Evolutionary conservation across 2,797 vertebrate genomes (phyloP).

Genomic region (Falco columbarius): DNA sequence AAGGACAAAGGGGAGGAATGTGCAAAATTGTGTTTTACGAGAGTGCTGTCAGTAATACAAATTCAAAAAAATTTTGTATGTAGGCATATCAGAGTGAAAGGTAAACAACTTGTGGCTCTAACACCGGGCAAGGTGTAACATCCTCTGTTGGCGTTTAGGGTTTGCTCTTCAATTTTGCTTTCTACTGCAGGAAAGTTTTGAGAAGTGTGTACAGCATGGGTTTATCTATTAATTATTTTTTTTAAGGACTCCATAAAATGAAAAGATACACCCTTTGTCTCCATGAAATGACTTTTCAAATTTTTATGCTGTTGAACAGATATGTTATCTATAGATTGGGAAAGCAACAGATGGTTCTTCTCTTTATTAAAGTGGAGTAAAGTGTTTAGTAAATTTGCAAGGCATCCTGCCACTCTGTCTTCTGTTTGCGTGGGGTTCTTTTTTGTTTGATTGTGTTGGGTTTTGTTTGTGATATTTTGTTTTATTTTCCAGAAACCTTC

Average conservation of each 20-base stretch:
- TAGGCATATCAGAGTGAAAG: background rate
- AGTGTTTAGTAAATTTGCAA: background rate
- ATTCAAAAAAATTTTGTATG: background rate
- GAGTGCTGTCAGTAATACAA: background rate
- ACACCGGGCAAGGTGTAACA: background rate
- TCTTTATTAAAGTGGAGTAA: background rate
- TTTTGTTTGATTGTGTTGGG: too few species aligned
- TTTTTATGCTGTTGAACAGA: background rate
- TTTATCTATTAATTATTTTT: background rate
- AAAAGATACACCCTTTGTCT: background rate
- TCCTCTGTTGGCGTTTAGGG: background rate
- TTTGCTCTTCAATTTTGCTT: background rate
- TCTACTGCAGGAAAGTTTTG: background rate
- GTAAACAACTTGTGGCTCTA: fast-evolving
- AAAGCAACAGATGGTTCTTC: background rate
- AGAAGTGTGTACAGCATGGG: background rate
- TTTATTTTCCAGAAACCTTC: background rate
- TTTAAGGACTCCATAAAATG: background rate
- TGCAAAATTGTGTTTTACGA: background rate
- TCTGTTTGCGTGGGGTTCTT: background rate
- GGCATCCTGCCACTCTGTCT: background rate
- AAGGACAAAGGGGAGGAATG: background rate
- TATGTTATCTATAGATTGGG: background rate
- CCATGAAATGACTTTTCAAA: background rate
- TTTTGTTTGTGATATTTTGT: background rate